These are phyloP conservation scores for Lycophotia porphyrea DNA, from an alignment of 2,888 invertebrate genomes.

Conservation along the genomic window DNA sequence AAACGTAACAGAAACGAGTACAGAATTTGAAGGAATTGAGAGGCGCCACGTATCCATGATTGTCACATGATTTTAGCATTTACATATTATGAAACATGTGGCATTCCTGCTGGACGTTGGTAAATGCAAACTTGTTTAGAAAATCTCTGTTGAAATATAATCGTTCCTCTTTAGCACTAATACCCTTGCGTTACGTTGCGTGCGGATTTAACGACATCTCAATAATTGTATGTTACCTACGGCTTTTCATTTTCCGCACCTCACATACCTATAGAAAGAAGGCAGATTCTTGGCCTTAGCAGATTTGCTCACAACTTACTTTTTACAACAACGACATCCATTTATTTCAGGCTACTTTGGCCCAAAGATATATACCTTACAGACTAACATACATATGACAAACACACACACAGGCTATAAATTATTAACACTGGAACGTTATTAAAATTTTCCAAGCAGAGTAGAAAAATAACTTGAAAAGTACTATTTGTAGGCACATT, in stretches of 20 bases:
- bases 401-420: no score
- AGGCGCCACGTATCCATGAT: slow-evolving; percentile 15
- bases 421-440: background rate
- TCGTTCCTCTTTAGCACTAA: slow-evolving; percentile 21
- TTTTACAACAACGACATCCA: no score
- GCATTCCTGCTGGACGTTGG: slow-evolving; percentile 34
- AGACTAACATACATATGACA: no score
- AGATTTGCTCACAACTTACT: no score
- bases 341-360: no score
- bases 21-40: slow-evolving; percentile 16
- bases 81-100: slow-evolving; percentile 38
- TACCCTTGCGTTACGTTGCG: slow-evolving; percentile 13
- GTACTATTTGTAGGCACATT: background rate
- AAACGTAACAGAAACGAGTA: slow-evolving; percentile 11
- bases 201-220: slow-evolving; percentile 1
- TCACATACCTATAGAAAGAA: no score
- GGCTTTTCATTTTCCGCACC: slow-evolving; percentile 5
- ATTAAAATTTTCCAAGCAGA: background rate
- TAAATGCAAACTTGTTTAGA: slow-evolving; percentile 53
- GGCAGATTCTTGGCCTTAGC: background rate
- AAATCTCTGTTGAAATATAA: slow-evolving; percentile 45
- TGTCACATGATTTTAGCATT: slow-evolving; percentile 22
- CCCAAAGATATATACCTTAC: no score
- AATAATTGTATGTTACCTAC: background rate
- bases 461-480: background rate